phyloP scores from a whole-genome alignment of 2,888 invertebrate species.

The Parthenolecanium corni region DNA sequence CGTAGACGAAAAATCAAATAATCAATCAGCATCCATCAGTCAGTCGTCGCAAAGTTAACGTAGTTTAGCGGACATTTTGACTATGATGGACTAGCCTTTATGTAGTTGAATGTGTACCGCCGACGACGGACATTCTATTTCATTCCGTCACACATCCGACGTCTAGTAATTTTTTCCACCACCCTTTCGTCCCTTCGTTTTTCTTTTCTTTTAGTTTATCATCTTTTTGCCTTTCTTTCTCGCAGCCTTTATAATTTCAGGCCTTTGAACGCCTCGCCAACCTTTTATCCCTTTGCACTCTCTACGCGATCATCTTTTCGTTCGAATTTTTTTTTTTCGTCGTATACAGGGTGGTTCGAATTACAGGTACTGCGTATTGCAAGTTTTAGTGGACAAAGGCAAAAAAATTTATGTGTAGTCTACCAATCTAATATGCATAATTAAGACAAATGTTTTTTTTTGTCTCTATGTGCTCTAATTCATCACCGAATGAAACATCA shows the following conservation, averaged over 20 bases:
- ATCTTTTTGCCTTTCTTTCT: neutral
- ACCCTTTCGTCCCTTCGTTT: neutral
- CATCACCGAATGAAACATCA: no score
- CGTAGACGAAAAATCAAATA: slow-evolving; percentile 25
- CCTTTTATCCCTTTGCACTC: neutral
- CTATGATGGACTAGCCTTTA: slow-evolving; percentile 26
- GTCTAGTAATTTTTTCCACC: neutral
- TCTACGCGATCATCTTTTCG: neutral
- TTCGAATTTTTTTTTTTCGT: neutral
- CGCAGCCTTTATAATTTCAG: neutral
- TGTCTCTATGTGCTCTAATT: no score
- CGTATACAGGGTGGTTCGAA: no score
- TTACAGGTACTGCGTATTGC: no score
- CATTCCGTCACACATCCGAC: neutral
- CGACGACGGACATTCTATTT: slow-evolving; percentile 11
- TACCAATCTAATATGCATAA: no score
- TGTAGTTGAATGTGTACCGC: neutral
- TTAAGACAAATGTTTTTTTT: no score
- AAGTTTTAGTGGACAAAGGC: no score
- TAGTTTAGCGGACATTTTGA: slow-evolving; percentile 26
- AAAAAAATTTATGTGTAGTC: no score
- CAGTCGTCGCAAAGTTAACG: slow-evolving; percentile 24
- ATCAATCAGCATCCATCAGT: slow-evolving; percentile 28
- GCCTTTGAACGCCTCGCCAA: neutral
- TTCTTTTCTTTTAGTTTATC: neutral